Conservation (phyloP, 2,888 invertebrate species). For the Melinaea menophilus region DNA sequence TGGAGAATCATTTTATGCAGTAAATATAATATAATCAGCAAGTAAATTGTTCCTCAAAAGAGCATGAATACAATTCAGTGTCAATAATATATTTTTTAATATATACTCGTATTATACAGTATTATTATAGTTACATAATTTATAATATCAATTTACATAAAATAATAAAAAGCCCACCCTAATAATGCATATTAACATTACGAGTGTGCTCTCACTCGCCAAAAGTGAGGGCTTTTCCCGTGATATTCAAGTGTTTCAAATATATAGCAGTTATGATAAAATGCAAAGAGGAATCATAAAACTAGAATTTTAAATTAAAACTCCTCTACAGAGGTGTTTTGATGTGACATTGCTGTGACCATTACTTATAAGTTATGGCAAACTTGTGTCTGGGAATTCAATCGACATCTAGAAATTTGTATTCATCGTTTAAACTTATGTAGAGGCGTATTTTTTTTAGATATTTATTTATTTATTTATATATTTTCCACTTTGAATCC, state of each 20-base stretch:
- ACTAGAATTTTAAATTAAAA: slow-evolving; percentile 75
- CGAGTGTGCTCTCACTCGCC: background rate
- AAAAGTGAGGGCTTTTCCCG: too few relatives aligned
- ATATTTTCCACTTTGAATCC: too few relatives aligned
- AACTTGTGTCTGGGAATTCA: too few relatives aligned
- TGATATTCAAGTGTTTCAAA: background rate
- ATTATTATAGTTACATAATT: background rate
- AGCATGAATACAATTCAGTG: too few relatives aligned
- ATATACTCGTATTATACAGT: too few relatives aligned
- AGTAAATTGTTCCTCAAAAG: too few relatives aligned
- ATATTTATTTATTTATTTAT: too few relatives aligned
- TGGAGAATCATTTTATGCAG: too few relatives aligned
- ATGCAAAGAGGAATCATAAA: slow-evolving; percentile 70
- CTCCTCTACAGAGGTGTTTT: slow-evolving; percentile 65
- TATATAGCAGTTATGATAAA: slow-evolving; percentile 4
- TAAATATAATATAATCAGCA: too few relatives aligned
- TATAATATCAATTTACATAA: too few relatives aligned
- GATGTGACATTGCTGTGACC: slow-evolving; percentile 40
- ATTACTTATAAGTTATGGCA: slow-evolving; percentile 35
- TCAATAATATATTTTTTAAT: too few relatives aligned
- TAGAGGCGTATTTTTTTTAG: background rate
- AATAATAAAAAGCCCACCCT: background rate
- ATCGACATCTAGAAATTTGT: background rate
- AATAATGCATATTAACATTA: background rate
- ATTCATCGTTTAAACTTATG: background rate